Evolutionary conservation across 2,797 vertebrate species (phyloP).

Genomic region (Hephaestus fuliginosus): DNA sequence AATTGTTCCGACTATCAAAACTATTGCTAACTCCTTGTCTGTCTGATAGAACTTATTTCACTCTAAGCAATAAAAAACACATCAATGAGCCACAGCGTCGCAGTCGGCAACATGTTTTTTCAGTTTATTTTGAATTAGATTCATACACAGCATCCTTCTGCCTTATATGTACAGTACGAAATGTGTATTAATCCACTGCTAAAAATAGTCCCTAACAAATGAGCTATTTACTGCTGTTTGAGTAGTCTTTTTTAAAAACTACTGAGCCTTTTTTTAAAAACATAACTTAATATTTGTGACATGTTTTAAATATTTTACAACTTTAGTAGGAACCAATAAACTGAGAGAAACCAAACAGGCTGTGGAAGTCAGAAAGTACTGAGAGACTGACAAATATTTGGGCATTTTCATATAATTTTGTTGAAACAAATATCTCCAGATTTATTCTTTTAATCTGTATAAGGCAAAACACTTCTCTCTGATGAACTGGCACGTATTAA

Average conservation of each 20-base stretch:
- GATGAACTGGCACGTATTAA: neutral
- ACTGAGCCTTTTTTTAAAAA: too few relatives aligned
- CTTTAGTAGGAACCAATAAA: neutral
- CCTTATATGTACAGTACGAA: neutral
- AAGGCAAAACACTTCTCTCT: neutral
- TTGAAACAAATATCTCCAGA: neutral
- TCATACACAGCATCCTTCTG: neutral
- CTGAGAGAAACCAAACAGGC: neutral
- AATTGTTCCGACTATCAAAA: neutral
- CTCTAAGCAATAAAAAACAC: neutral
- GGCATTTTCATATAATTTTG: neutral
- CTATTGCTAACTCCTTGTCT: neutral
- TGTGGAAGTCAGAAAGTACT: too few relatives aligned
- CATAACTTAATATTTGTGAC: fast-evolving
- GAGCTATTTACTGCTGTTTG: neutral
- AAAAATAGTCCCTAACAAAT: neutral
- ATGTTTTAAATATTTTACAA: neutral
- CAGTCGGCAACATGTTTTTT: neutral
- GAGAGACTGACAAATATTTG: neutral
- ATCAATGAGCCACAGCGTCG: neutral
- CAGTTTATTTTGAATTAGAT: too few relatives aligned
- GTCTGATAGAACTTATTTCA: neutral
- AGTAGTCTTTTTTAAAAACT: neutral
- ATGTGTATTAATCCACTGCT: neutral
- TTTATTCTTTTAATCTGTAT: neutral